phyloP scores from a whole-genome alignment of 2,797 vertebrate species.

The Chelidonichthys spinosus region DNA sequence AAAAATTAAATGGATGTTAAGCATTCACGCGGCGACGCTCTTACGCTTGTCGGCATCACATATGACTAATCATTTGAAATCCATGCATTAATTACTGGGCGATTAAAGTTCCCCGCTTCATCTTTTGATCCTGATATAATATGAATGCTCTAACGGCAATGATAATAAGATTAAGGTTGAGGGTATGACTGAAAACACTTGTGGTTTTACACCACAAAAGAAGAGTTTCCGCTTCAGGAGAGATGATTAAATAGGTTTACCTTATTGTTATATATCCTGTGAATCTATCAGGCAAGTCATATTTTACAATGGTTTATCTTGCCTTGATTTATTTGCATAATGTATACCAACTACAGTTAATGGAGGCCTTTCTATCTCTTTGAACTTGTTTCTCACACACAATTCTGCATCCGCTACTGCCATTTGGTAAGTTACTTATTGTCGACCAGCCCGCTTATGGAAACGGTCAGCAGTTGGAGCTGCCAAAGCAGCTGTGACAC shows the following conservation, averaged over 20 bases:
- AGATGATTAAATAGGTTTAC: constrained; percentile 17
- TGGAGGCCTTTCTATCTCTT: background rate
- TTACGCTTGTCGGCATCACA: constrained; percentile 18
- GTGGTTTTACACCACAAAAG: constrained; percentile 27
- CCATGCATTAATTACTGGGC: constrained; percentile 48
- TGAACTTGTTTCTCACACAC: background rate
- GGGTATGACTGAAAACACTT: constrained; percentile 45
- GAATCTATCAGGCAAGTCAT: background rate
- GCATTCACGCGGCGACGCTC: constrained; percentile 8
- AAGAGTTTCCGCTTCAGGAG: constrained; percentile 19
- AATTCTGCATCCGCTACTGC: background rate
- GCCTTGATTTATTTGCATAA: background rate
- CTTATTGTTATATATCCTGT: constrained; percentile 1
- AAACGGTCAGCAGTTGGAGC: background rate
- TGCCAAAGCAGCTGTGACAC: background rate
- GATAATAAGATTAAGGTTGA: constrained; percentile 57
- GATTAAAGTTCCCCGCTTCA: constrained; percentile 47
- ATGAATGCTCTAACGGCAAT: constrained; percentile 44
- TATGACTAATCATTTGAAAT: constrained; percentile 45
- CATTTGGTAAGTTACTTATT: background rate
- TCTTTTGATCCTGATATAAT: constrained; percentile 55
- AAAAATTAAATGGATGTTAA: constrained; percentile 38
- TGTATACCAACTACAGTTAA: no score
- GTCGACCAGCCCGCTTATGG: background rate
- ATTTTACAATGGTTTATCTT: background rate